phyloP scores from a whole-genome alignment of 2,113 vertebrate genomes.

The Cottus gobio region DNA sequence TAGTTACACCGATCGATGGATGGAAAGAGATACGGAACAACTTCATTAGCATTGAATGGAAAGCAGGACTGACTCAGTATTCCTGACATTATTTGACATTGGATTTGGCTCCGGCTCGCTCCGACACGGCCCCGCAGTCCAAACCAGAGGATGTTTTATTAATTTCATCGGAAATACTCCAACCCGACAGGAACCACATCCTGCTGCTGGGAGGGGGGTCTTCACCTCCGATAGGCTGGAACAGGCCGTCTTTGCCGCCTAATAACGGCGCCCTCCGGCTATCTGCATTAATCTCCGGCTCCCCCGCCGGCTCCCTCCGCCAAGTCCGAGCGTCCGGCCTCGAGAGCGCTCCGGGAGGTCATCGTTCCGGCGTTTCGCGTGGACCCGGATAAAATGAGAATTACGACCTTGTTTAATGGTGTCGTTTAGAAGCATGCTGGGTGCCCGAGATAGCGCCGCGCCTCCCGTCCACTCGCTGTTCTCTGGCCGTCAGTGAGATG shows the following conservation, averaged over 20 bases:
- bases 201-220: slow-evolving; percentile 45
- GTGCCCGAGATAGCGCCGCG: slow-evolving; percentile 38
- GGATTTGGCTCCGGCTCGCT: slow-evolving; percentile 14
- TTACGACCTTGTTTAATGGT: slow-evolving; percentile 68
- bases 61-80: slow-evolving; percentile 8
- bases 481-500: slow-evolving; percentile 16
- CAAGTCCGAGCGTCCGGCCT: slow-evolving; percentile 30
- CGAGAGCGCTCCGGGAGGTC: slow-evolving; percentile 46
- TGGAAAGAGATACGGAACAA: not conserved
- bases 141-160: slow-evolving; percentile 66
- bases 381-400: slow-evolving; percentile 61
- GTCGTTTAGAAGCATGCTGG: slow-evolving; percentile 71
- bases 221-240: slow-evolving; percentile 36
- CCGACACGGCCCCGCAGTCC: slow-evolving; percentile 20
- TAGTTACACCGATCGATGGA: not conserved
- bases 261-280: slow-evolving; percentile 56
- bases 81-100: slow-evolving; percentile 53
- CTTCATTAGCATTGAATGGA: not conserved
- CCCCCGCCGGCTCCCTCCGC: slow-evolving; percentile 40
- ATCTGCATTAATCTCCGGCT: slow-evolving; percentile 52
- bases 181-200: slow-evolving; percentile 43
- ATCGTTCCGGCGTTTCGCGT: slow-evolving; percentile 16
- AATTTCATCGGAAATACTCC: slow-evolving; percentile 54
- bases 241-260: slow-evolving; percentile 32
- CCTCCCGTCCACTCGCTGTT: slow-evolving; percentile 21